Evolutionary conservation across 2,113 vertebrate genomes (phyloP), one percentile per base, ranked within the genome.

Genomic region (Piaya cayana): DNA sequence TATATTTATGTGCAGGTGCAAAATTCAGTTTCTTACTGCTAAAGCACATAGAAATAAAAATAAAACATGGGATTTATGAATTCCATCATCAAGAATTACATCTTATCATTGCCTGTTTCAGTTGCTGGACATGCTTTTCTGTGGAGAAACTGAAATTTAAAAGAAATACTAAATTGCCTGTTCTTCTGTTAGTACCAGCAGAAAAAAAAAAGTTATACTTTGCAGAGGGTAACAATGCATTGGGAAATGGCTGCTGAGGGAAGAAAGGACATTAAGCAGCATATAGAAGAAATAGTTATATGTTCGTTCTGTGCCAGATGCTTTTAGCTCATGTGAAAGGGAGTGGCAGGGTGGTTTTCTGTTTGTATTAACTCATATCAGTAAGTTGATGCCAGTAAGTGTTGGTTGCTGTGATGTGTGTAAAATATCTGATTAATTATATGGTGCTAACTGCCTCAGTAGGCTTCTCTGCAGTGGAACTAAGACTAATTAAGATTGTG

Each of bases 401-500:
- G 95, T 94, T 82, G 42, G 90, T 92, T 93, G 85, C 94, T 96
- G 96, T 95, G 88, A 52, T 94, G 91, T 15, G 15, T 95, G 91
- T 94, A 96, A 96, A 97, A n/a, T 92, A 97, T 89, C 96, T 97
- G 97, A 97, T 98, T 98, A 98, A 98, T 98, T 97, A 95, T 95
- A 82, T 96, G 92, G 96, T 90, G 96, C 96, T 97, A 98, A 98
- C 92, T 97, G 96, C 90, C 97, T 98, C 95, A 69, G 96, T 96
- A 58, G 96, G 96, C 94, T 91, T 92, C 97, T 95, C 92, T 18
- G 96, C 93, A 96, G 95, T 86, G 95, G 92, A 97, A 97, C 91
- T 92, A 94, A 96, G 96, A 90, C 97, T 98, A 98, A 98, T 98
- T 98, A 98, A 97, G 95, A 98, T 96, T 95, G 93, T 94, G 97